phyloP scores from a whole-genome alignment of 2,888 invertebrate species.

The Steinernema carpocapsae region DNA sequence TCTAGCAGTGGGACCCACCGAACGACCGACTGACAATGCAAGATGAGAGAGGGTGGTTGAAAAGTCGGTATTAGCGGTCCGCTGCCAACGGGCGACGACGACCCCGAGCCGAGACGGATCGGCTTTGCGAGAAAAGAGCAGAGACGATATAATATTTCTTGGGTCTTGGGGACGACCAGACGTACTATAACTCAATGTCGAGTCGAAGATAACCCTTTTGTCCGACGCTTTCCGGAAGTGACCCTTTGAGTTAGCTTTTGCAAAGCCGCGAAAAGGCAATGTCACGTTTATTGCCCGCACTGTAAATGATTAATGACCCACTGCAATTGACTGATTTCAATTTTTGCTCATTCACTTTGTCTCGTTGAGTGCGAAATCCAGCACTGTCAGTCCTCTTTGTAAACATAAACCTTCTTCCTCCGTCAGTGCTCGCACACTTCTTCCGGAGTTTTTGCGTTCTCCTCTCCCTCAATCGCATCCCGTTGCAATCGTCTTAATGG shows the following conservation, averaged over 20 bases:
- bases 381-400: not conserved
- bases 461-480: constrained; percentile 3
- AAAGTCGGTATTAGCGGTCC: constrained; percentile 35
- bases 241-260: not conserved
- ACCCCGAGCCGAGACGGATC: constrained; percentile 6
- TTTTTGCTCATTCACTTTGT: constrained; percentile 31
- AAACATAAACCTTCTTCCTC: constrained; percentile 17
- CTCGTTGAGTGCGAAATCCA: not conserved
- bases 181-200: not conserved
- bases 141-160: constrained; percentile 30
- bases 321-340: constrained; percentile 24
- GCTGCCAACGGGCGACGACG: constrained; percentile 12
- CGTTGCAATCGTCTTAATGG: constrained; percentile 20
- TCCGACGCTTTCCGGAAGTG: not conserved
- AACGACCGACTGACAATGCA: constrained; percentile 21
- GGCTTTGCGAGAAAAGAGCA: constrained; percentile 26
- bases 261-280: not conserved
- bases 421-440: not conserved
- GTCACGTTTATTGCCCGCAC: constrained; percentile 20
- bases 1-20: not conserved
- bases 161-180: not conserved
- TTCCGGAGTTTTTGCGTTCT: not conserved
- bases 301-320: constrained; percentile 30
- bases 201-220: not conserved
- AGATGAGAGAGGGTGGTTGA: constrained; percentile 19